These are phyloP conservation scores for Aphidius colemani DNA, from an alignment of 2,888 invertebrate genomes.

Conservation along the genomic window DNA sequence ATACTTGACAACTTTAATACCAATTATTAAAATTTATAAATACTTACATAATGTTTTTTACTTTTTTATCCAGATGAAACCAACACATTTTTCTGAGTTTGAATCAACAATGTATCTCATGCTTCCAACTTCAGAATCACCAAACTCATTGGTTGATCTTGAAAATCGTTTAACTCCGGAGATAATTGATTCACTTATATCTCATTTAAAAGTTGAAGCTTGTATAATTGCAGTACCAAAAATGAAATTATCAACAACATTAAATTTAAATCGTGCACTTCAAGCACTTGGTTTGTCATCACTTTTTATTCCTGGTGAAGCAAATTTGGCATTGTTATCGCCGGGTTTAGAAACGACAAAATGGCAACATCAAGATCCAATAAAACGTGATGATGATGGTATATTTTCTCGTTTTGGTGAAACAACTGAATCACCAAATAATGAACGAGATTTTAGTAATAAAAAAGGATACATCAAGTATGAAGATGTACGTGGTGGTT, in stretches of 20 bases:
- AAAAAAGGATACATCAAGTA: conserved; percentile 41
- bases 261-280: conserved; percentile 65
- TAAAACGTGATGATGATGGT: conserved; percentile 24
- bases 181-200: conserved; percentile 63
- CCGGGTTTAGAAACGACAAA: conserved; percentile 51
- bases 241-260: conserved; percentile 70
- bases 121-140: conserved; percentile 65
- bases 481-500: conserved; percentile 39
- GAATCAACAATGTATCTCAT: conserved; percentile 68
- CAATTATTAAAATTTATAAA: neutral
- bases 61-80: conserved; percentile 7
- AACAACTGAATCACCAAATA: neutral
- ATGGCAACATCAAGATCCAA: conserved; percentile 17
- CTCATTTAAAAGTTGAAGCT: conserved; percentile 59
- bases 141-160: conserved; percentile 60
- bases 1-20: too few relatives aligned
- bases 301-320: conserved; percentile 66
- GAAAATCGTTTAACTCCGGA: conserved; percentile 62
- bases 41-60: neutral
- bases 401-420: neutral
- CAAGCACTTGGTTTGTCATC: conserved; percentile 66
- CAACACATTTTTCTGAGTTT: conserved; percentile 12
- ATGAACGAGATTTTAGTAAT: neutral
- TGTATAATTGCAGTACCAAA: conserved; percentile 71
- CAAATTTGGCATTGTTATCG: conserved; percentile 73